Base-by-base conservation (phyloP, 1,140 invertebrate genomes). In the Eubasilissa regina region DNA sequence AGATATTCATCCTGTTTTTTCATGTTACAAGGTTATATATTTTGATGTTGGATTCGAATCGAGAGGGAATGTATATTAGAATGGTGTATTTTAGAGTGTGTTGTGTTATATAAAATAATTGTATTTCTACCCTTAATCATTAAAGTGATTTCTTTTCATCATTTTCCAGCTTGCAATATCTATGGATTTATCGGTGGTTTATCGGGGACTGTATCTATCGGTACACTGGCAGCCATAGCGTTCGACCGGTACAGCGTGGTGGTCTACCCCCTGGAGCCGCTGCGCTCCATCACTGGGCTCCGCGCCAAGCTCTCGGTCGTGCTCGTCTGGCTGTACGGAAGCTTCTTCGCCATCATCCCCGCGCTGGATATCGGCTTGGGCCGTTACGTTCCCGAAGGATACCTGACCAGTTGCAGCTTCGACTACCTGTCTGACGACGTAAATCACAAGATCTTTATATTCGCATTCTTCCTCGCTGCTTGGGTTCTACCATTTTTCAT, bases 351-450 rank as follows among this genome's bases (percentile, higher is more conserved):
- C 0, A 84, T 90, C 0, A 90, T 94, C 62, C 95, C 95, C 0
- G 89, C 94, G 0, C 83, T 93, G 53, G 90, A 93, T 80, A 89
- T 94, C 25, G 93, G 93, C 7, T 89, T 94, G 12, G 92, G 93
- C 4, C 88, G 89, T 6, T 96, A 95, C 86, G 93, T 94, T 11
- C 94, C 94, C 1, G 95, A 96, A 87, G 94, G 94, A 7, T 95
- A 92, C 79, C 87, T 95, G 62, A 95, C 94, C 7, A 94, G 93
- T 81, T 96, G 95, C 87, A 95, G 94, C 79, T 96, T 94, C 81
- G 94, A 96, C 84, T 96, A 96, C 83, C 87, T 96, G 3, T 91
- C 92, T 7, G 89, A 91, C 45, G 89, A 91, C 80, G 80, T 84
- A 0, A 84, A 85, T 1, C 90, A 90, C 0, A 90, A 90, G 70